Conservation (phyloP, 2,797 vertebrate genomes). For the Macrochelys suwanniensis region DNA sequence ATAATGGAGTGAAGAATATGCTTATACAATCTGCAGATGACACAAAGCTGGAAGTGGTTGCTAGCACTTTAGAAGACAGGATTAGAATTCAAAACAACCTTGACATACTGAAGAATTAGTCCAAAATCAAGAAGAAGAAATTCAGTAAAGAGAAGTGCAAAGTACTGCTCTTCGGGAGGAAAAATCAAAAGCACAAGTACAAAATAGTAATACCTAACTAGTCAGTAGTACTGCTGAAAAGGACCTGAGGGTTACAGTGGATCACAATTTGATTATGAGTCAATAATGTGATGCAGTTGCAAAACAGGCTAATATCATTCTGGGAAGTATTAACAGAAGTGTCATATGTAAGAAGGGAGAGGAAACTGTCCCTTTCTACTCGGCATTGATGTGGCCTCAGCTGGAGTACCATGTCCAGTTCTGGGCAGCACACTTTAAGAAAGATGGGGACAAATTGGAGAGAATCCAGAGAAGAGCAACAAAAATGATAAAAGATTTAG, state of each 20-base stretch:
- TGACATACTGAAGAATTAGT: background rate
- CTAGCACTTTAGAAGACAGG: background rate
- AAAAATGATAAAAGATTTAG: background rate
- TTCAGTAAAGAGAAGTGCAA: background rate
- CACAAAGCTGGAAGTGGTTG: background rate
- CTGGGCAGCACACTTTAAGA: background rate
- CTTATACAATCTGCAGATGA: background rate
- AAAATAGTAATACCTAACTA: background rate
- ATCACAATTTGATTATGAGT: background rate
- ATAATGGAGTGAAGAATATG: background rate
- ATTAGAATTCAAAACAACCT: background rate
- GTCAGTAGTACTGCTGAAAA: background rate
- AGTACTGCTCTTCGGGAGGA: background rate
- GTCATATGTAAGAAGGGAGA: background rate
- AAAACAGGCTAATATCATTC: background rate
- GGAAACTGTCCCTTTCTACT: background rate
- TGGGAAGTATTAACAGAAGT: background rate
- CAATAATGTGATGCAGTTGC: background rate
- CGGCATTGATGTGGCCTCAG: background rate
- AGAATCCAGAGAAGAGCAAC: background rate
- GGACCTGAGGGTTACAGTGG: background rate
- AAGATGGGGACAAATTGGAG: background rate
- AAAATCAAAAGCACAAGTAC: background rate
- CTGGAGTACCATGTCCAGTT: background rate
- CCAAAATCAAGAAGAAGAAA: background rate